Conservation (phyloP, 2,113 vertebrate species). For the Tenrec ecaudatus region DNA sequence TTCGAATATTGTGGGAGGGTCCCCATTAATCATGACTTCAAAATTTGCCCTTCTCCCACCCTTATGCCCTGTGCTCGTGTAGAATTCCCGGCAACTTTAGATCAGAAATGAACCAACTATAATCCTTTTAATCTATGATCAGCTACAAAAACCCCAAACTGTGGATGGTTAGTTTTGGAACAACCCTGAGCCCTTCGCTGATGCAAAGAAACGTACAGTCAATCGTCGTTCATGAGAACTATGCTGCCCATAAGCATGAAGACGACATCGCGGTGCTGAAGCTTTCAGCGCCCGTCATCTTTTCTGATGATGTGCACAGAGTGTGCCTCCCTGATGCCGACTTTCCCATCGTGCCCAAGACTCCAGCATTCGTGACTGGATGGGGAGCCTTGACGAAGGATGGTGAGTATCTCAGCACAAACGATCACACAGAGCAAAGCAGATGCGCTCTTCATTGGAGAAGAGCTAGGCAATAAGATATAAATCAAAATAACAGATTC, state of each 20-base stretch:
- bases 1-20: neutral
- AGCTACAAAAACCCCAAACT: conserved; percentile 82
- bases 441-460: neutral
- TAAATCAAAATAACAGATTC: neutral
- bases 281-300: conserved; percentile 84
- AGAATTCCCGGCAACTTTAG: conserved; percentile 32
- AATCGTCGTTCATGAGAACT: conserved; percentile 87
- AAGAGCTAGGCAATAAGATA: neutral
- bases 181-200: conserved; percentile 72
- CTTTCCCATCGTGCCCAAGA: conserved; percentile 81
- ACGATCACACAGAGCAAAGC: neutral
- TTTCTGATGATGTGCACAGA: conserved; percentile 84
- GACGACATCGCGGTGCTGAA: conserved; percentile 91
- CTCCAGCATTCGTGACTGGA: conserved; percentile 87
- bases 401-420: conserved; percentile 83
- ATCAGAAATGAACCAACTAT: conserved; percentile 53
- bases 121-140: conserved; percentile 75
- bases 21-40: neutral
- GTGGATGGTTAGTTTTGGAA: conserved; percentile 89
- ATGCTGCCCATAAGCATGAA: conserved; percentile 87
- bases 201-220: conserved; percentile 83
- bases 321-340: conserved; percentile 88
- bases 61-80: neutral
- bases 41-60: neutral
- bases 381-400: conserved; percentile 89